Evolutionary conservation across 2,888 invertebrate species (phyloP), one percentile per base, ranked within the genome.

Genomic region (Theodoxus fluviatilis): DNA sequence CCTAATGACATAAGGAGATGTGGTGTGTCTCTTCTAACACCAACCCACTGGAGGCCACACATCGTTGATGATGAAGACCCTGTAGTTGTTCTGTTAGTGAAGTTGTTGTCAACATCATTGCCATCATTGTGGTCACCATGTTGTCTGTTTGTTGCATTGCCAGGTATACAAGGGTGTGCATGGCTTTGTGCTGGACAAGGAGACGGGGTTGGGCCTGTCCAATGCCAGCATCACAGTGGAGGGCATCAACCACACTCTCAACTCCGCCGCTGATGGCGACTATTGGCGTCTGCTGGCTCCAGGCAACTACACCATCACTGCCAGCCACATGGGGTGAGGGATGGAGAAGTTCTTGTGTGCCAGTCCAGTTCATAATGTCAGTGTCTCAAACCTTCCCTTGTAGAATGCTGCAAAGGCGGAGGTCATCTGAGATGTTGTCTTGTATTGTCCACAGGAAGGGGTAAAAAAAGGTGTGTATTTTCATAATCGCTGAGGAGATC

Each of bases 231-330:
- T 99, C 61, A 87, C 90, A 35, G 92, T 98, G 1, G 89, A 90
- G 55, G 93, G 93, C 0, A 92, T 96, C 71, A 89, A 92, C 65
- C 96, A 98, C 85, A 91, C 92, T 68, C 90, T 98, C 15, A 91
- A 91, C 1, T 93, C 94, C 0, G 93, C 94, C 0, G 89, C 90
- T 55, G 89, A 91, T 28, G 99, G 99, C 4, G 95, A 97, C 86
- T 99, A 92, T 88, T 99, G 98, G 98, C 90, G 99, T 72, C 89
- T 99, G 65, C 89, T 99, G 37, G 88, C 94, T 25, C 97, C 98
- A 0, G 98, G 97, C 73, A 89, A 89, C 3, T 98, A 98, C 86
- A 90, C 90, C 37, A 89, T 97, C 75, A 91, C 90, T 74, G 94
- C 92, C 0, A 71, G 76, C 6, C 76, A 79, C 15, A 74, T 75